Percentiles rank a stretch among this genome's conserved stretches.
Conservation (phyloP, 1,140 invertebrate species). For the Cyclargus thomasi region DNA sequence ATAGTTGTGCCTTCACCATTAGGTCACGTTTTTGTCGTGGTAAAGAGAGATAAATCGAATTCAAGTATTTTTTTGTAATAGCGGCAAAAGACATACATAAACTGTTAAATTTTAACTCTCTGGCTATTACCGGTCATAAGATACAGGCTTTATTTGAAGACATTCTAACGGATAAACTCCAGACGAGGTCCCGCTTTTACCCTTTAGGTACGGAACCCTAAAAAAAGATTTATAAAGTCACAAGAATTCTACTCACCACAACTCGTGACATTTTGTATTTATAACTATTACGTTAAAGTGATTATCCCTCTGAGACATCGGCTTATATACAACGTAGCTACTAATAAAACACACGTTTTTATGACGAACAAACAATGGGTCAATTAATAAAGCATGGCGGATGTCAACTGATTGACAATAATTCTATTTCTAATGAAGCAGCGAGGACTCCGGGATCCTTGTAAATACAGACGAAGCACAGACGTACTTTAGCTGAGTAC, state of each 20-base stretch:
- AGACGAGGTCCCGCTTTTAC: too few species aligned
- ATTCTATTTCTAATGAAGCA: not conserved
- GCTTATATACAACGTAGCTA: not conserved
- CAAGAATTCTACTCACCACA: not conserved
- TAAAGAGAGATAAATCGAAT: too few species aligned
- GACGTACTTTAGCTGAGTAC: not conserved
- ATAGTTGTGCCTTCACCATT: too few species aligned
- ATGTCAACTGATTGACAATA: slow-evolving; percentile 3
- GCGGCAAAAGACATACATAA: too few species aligned
- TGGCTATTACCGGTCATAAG: too few species aligned
- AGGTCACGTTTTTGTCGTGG: too few species aligned
- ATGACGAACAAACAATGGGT: not conserved
- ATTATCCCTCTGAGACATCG: not conserved
- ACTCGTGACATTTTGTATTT: not conserved
- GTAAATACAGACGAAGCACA: not conserved
- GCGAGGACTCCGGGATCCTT: not conserved
- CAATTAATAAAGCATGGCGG: not conserved
- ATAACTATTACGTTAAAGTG: not conserved
- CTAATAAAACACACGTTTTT: slow-evolving; percentile 1
- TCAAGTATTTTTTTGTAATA: too few species aligned
- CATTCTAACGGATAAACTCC: too few species aligned
- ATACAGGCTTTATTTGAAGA: too few species aligned
- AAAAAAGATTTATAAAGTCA: too few species aligned
- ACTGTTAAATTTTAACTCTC: too few species aligned
- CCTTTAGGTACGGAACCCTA: too few species aligned